Percentiles rank a stretch among this genome's conserved stretches.
Evolutionary conservation across 2,888 invertebrate genomes (phyloP).

Genomic region (Diadromus collaris): DNA sequence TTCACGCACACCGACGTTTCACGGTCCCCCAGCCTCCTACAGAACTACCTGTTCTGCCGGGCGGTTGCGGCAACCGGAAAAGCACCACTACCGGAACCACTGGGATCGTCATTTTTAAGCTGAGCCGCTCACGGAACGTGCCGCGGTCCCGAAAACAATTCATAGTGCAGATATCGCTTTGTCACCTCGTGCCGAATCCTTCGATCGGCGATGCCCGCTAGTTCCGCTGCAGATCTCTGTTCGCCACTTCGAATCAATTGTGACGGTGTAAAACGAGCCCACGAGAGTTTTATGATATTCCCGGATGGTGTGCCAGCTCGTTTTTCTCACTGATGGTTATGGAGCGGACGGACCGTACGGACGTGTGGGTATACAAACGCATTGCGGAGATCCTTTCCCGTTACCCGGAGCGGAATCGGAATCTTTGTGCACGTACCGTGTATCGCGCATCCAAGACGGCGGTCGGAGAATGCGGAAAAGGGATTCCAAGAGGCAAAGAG

Average conservation of each 20-base stretch:
- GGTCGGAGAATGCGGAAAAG: not conserved
- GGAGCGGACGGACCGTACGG: conserved; percentile 20
- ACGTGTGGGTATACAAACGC: conserved; percentile 38
- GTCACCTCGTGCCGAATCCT: not conserved
- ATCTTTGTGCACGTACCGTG: conserved; percentile 32
- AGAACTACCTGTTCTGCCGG: conserved; percentile 48
- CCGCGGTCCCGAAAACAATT: conserved; percentile 1
- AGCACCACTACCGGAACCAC: conserved; percentile 21
- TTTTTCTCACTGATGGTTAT: conserved; percentile 42
- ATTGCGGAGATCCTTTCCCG: conserved; percentile 30
- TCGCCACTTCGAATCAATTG: conserved; percentile 30
- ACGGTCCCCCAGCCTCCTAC: conserved; percentile 1
- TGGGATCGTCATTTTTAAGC: conserved; percentile 42
- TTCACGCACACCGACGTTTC: conserved; percentile 16
- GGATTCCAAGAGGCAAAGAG: conserved; percentile 28
- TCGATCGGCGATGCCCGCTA: not conserved
- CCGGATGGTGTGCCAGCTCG: conserved; percentile 7
- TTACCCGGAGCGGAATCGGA: conserved; percentile 27
- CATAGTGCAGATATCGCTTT: not conserved
- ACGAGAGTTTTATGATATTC: conserved; percentile 27
- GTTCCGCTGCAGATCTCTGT: not conserved
- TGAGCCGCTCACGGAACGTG: not conserved
- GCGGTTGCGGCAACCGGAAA: conserved; percentile 49
- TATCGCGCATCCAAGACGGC: conserved; percentile 19
- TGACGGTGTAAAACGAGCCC: conserved; percentile 6